These are phyloP conservation scores for Grammomys dolichurus DNA, from an alignment of 2,113 vertebrate species.

Conservation along the genomic window DNA sequence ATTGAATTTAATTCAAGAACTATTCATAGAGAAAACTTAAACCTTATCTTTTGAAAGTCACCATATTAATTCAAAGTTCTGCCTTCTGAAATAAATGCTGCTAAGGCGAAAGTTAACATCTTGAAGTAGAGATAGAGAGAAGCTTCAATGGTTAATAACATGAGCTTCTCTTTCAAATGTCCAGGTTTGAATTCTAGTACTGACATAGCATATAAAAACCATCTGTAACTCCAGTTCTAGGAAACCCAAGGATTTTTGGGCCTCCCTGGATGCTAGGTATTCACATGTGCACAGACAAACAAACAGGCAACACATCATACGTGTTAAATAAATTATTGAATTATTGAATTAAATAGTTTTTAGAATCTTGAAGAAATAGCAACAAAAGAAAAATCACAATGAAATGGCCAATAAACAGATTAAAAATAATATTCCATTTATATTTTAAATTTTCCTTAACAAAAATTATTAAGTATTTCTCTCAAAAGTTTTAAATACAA, in stretches of 20 bases:
- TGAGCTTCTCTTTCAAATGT: background rate
- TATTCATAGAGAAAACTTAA: background rate
- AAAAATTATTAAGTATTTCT: background rate
- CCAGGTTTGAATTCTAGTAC: background rate
- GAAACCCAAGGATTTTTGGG: background rate
- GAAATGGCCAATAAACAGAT: background rate
- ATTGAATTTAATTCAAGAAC: conserved; percentile 50
- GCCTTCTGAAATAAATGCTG: conserved; percentile 23
- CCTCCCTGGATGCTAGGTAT: background rate
- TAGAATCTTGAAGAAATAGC: background rate
- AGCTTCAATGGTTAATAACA: background rate
- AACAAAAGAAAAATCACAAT: conserved; percentile 29
- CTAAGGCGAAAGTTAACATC: conserved; percentile 7
- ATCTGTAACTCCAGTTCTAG: background rate
- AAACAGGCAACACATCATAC: background rate
- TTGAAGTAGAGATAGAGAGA: background rate
- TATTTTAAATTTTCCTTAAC: background rate
- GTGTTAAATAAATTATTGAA: background rate
- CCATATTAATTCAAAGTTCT: conserved; percentile 25
- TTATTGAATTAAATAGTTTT: background rate
- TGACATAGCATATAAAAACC: background rate
- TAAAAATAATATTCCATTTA: conserved; percentile 25
- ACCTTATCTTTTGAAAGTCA: conserved; percentile 5
- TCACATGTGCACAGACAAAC: background rate
- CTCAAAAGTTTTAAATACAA: background rate